phyloP scores from a whole-genome alignment of 2,797 vertebrate species.

The Odontamblyopus lacepedii region DNA sequence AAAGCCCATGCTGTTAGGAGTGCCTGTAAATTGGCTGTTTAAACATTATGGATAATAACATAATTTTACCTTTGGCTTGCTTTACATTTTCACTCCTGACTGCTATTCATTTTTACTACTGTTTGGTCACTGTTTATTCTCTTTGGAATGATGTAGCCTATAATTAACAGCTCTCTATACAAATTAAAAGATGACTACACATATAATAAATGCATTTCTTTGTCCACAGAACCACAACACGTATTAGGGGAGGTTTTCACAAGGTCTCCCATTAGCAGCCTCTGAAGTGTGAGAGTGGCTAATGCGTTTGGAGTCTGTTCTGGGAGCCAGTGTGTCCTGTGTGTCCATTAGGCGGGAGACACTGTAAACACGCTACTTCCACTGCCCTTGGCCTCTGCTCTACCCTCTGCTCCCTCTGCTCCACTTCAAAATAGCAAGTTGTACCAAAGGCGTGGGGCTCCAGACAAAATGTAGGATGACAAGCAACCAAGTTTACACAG shows the following conservation, averaged over 20 bases:
- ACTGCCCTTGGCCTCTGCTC: slow-evolving; percentile 47
- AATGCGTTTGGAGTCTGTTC: slow-evolving; percentile 65
- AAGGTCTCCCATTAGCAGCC: slow-evolving; percentile 63
- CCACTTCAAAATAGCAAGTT: slow-evolving; percentile 19
- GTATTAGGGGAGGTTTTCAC: slow-evolving; percentile 45
- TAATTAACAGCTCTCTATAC: not conserved
- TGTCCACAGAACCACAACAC: not conserved
- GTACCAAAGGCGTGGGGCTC: not conserved
- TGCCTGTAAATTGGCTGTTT: slow-evolving; percentile 4
- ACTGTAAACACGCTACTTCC: slow-evolving; percentile 70
- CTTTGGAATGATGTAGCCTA: not conserved
- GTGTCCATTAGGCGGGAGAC: slow-evolving; percentile 69
- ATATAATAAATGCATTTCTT: slow-evolving; percentile 2
- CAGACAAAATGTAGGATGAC: not conserved
- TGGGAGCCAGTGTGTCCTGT: slow-evolving; percentile 46
- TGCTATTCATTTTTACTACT: not conserved
- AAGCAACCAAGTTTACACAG: not conserved
- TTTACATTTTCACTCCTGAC: not conserved
- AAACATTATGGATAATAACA: slow-evolving; percentile 1
- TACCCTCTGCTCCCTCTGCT: slow-evolving; percentile 20
- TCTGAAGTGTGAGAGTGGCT: slow-evolving; percentile 61
- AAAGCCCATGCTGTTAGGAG: not conserved
- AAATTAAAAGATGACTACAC: not conserved
- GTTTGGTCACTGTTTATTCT: not conserved
- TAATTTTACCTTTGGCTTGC: not conserved